Percentiles rank a stretch among this genome's conserved stretches.
Conservation (phyloP, 2,888 invertebrate genomes). For the Pyrrhopygopsis socrates region DNA sequence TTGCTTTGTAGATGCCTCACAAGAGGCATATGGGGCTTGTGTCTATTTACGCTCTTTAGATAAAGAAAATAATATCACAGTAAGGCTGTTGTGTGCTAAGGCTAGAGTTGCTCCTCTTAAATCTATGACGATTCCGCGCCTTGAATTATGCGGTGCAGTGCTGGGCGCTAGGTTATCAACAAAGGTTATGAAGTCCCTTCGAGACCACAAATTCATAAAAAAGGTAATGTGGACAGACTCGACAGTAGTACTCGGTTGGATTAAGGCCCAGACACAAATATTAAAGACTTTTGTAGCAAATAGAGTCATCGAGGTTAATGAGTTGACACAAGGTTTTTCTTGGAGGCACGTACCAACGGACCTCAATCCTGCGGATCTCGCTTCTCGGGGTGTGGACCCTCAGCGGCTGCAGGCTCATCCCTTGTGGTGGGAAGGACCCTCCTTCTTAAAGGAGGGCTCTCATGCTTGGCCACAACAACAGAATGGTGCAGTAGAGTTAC, state of each 20-base stretch:
- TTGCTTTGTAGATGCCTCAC: conserved; percentile 72
- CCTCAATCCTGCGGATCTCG: conserved; percentile 35
- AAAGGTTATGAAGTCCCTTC: conserved; percentile 21
- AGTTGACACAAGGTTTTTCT: conserved; percentile 41
- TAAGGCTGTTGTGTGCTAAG: conserved; percentile 54
- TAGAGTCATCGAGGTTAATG: conserved; percentile 58
- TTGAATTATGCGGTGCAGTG: conserved; percentile 68
- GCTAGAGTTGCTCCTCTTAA: conserved; percentile 45
- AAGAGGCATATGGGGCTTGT: conserved; percentile 56
- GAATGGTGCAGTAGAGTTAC: neutral
- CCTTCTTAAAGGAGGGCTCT: conserved; percentile 23
- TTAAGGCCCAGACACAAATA: conserved; percentile 12
- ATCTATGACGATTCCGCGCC: conserved; percentile 37
- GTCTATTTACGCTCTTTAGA: conserved; percentile 48
- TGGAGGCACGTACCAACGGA: conserved; percentile 28
- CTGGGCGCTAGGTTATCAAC: conserved; percentile 24
- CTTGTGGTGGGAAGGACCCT: conserved; percentile 55
- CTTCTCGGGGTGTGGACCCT: conserved; percentile 26
- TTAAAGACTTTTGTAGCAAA: conserved; percentile 70
- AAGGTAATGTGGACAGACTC: conserved; percentile 70
- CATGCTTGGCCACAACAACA: neutral
- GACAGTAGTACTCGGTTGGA: conserved; percentile 73
- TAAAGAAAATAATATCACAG: neutral
- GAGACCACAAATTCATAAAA: conserved; percentile 4
- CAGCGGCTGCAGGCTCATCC: neutral